phyloP scores from a whole-genome alignment of 2,888 invertebrate genomes.

The Brachylomia viminalis region DNA sequence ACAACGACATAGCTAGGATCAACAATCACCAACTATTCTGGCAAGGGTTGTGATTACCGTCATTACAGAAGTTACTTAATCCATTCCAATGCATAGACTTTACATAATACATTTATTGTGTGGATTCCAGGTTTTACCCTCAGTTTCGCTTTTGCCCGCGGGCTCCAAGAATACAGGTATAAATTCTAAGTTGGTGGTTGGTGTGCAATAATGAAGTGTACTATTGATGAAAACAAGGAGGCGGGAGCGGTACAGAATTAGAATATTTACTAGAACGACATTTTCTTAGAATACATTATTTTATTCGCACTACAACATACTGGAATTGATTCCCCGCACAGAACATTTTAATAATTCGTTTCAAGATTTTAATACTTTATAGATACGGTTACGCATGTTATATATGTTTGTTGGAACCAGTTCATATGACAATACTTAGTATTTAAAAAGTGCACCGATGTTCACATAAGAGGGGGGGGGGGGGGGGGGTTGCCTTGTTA shows the following conservation, averaged over 20 bases:
- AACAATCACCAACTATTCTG: conserved; percentile 7
- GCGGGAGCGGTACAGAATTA: too few species aligned
- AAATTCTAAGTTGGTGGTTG: too few species aligned
- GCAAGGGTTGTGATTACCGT: conserved; percentile 4
- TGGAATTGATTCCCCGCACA: background rate
- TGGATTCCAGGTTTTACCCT: background rate
- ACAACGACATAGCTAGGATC: conserved; percentile 2
- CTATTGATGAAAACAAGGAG: background rate
- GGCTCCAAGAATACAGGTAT: background rate
- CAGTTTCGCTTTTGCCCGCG: background rate
- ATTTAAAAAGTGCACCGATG: background rate
- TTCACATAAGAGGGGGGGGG: background rate
- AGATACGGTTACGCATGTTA: background rate
- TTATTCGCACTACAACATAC: background rate
- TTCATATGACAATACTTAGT: background rate
- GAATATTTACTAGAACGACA: background rate
- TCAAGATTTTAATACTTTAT: background rate
- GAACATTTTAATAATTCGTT: conserved; percentile 1
- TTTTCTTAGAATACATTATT: background rate
- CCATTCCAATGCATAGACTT: background rate
- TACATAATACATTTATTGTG: background rate
- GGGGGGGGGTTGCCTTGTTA: background rate
- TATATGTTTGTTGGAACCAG: background rate
- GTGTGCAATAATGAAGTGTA: background rate
- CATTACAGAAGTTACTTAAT: background rate